A percentile compares a stretch with the other conserved stretches of the same genome.
These are phyloP conservation scores for Petrophora chlorosata DNA, from an alignment of 2,888 invertebrate genomes.

Conservation along the genomic window DNA sequence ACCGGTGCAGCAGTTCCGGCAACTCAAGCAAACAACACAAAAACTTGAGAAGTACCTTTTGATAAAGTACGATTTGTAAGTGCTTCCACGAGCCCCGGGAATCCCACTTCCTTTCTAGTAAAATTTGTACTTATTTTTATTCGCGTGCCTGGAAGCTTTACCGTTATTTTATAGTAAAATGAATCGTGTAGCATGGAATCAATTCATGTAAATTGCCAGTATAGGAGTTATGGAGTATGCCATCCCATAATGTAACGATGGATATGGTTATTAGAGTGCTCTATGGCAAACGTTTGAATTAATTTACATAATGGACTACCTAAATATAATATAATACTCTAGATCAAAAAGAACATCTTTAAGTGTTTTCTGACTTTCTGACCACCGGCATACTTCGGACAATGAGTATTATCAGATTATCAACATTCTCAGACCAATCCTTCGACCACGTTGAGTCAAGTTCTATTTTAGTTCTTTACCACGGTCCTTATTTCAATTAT, in stretches of 20 bases:
- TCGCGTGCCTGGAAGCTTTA: slow-evolving; percentile 6
- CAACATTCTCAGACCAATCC: no score
- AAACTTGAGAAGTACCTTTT: neutral
- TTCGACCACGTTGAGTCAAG: no score
- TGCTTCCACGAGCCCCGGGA: slow-evolving; percentile 1
- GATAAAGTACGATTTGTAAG: slow-evolving; percentile 1
- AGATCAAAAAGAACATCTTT: no score
- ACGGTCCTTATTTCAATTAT: no score
- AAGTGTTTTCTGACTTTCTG: no score
- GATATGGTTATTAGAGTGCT: slow-evolving; percentile 1
- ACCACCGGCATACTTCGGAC: no score
- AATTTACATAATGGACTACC: neutral
- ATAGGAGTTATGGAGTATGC: slow-evolving; percentile 4
- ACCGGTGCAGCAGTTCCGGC: no score
- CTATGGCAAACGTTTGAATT: neutral
- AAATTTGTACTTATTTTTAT: slow-evolving; percentile 3
- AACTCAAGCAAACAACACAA: no score
- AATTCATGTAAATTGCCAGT: slow-evolving; percentile 7
- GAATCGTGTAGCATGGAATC: neutral
- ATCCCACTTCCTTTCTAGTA: slow-evolving; percentile 2
- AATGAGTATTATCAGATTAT: no score
- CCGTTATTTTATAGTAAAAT: slow-evolving; percentile 6
- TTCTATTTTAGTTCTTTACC: no score
- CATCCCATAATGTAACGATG: neutral
- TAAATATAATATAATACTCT: no score